Evolutionary conservation across 2,888 invertebrate species (phyloP), one percentile per base, ranked within the genome.

Genomic region (Metalampra italica): DNA sequence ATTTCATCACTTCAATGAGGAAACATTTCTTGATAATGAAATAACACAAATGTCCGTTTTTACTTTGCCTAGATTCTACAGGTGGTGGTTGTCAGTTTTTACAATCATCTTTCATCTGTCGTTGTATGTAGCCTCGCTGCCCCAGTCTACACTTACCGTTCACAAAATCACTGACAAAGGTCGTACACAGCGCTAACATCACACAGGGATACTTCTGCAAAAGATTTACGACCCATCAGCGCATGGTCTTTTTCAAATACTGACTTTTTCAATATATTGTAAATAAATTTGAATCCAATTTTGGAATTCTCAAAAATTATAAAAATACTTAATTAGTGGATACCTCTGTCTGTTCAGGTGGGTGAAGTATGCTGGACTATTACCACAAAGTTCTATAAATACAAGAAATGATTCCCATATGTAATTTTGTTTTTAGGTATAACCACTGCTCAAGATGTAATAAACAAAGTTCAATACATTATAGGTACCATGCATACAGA

Each of bases 181-280:
- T 90, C 88, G 91, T 90, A 90, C 90, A 91, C 92, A 91, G 91
- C 91, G 90, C 91, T 90, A 91, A 89, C 89, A 91, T 92, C 92
- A 91, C 91, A 91, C 91, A 91, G 90, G 91, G 90, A 91, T 90
- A 91, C 89, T 93, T 94, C 94, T 94, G 94, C 92, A 94, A 92
- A 94, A 94, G 93, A 94, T 92, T 86, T 89, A 92, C 89, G 93
- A 92, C 93, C 92, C 92, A 90, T 92, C 90, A 92, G 92, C 91
- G 88, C 71, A 81, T 77, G 78, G 82, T 76, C 79, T 77, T 74
- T 73, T 59, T 57, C 67, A 65, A 78, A 53, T 51, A 50, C 32
- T 50, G 47, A 42, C 45, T 32, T 46, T 46, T 52, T 49, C 32
- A 39, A 54, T 54, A 59, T 62, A 60, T 52, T 22, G 22, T 22